phyloP scores from a whole-genome alignment of 2,113 vertebrate genomes.

The Phaethon lepturus region DNA sequence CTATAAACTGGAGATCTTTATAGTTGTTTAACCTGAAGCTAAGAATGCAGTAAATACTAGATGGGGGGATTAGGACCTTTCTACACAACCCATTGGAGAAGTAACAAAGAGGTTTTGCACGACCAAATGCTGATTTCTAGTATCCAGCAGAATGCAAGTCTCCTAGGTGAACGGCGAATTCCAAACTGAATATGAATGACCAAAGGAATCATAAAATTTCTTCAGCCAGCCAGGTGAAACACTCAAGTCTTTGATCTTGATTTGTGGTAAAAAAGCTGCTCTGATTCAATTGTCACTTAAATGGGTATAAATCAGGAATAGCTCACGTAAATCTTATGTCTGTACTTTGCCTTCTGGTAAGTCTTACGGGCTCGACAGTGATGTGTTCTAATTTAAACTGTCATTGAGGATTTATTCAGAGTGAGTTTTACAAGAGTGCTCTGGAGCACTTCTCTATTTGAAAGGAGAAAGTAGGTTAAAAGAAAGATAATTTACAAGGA shows the following conservation, averaged over 20 bases:
- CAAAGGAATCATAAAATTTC: background rate
- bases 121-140: background rate
- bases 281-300: background rate
- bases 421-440: background rate
- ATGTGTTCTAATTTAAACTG: slow-evolving; percentile 3
- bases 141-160: background rate
- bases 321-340: background rate
- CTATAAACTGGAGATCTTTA: background rate
- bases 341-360: background rate
- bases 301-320: background rate
- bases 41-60: background rate
- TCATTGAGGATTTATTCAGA: slow-evolving; percentile 14
- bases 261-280: background rate
- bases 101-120: background rate
- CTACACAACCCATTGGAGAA: background rate
- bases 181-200: background rate
- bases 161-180: background rate
- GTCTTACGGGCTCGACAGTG: background rate
- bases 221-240: background rate
- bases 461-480: background rate
- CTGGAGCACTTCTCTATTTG: background rate
- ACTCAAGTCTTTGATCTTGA: background rate
- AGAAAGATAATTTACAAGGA: background rate
- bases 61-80: background rate
- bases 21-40: background rate